Evolutionary conservation across 1,140 invertebrate genomes (phyloP).

Genomic region (Polypedilum vanderplanki): DNA sequence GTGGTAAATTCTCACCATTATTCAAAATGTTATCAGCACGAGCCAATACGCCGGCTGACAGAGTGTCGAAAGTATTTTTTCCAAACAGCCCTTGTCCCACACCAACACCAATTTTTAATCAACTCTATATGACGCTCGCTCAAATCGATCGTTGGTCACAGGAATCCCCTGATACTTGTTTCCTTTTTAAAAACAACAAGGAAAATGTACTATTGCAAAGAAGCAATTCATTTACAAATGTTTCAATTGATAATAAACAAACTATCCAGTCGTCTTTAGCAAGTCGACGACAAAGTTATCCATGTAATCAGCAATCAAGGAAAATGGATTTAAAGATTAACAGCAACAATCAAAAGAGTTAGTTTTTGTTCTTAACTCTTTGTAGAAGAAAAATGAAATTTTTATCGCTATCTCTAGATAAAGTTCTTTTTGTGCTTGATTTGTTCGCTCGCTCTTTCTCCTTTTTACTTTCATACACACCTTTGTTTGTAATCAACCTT

Average conservation of each 20-base stretch:
- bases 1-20: not conserved
- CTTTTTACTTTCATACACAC: not conserved
- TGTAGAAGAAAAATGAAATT: too few relatives aligned
- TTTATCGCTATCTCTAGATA: too few relatives aligned
- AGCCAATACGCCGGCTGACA: not conserved
- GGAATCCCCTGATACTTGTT: conserved; percentile 34
- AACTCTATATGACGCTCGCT: conserved; percentile 49
- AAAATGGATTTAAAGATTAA: conserved; percentile 17
- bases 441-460: too few relatives aligned
- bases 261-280: not conserved
- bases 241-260: not conserved
- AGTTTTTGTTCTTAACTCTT: not conserved
- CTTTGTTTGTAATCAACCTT: too few relatives aligned
- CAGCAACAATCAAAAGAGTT: not conserved
- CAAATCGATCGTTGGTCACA: conserved; percentile 47
- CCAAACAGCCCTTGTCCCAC: conserved; percentile 40
- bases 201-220: conserved; percentile 31
- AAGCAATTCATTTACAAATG: not conserved
- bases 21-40: not conserved
- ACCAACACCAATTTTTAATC: conserved; percentile 50
- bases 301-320: not conserved
- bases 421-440: too few relatives aligned
- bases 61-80: not conserved
- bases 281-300: not conserved
- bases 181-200: conserved; percentile 30